phyloP scores from a whole-genome alignment of 2,888 invertebrate species.

The Campopleginae sp. region DNA sequence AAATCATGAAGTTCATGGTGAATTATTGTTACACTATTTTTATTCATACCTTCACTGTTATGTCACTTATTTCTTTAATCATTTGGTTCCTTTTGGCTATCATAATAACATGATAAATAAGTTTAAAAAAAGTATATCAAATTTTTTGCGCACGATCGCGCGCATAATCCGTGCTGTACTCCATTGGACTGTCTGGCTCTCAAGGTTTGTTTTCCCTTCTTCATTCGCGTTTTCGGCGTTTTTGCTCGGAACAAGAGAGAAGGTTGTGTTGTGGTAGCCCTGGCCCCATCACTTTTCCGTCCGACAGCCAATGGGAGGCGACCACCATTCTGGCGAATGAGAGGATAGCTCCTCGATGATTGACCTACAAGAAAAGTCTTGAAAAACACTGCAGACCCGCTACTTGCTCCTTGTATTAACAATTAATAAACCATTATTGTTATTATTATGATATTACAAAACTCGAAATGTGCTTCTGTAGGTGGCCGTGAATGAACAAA shows the following conservation, averaged over 20 bases:
- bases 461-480: too few relatives aligned
- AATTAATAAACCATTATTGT: too few relatives aligned
- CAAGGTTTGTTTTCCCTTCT: too few relatives aligned
- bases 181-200: not conserved
- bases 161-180: not conserved
- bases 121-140: not conserved
- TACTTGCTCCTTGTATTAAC: too few relatives aligned
- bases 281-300: too few relatives aligned
- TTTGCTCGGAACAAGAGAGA: not conserved
- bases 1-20: slow-evolving; percentile 2
- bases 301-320: too few relatives aligned
- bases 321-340: too few relatives aligned
- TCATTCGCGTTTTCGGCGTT: not conserved
- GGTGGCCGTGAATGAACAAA: not conserved
- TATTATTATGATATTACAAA: too few relatives aligned
- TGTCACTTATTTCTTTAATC: slow-evolving; percentile 15
- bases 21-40: slow-evolving; percentile 57
- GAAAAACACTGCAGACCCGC: too few relatives aligned
- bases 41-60: slow-evolving; percentile 52
- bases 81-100: not conserved
- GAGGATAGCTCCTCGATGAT: too few relatives aligned
- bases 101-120: not conserved
- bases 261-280: too few relatives aligned
- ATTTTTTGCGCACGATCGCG: not conserved
- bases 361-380: too few relatives aligned